A percentile compares a stretch with the other conserved stretches of the same genome.
Conservation (phyloP, 1,140 invertebrate species). For the Drosophila ohnishii region DNA sequence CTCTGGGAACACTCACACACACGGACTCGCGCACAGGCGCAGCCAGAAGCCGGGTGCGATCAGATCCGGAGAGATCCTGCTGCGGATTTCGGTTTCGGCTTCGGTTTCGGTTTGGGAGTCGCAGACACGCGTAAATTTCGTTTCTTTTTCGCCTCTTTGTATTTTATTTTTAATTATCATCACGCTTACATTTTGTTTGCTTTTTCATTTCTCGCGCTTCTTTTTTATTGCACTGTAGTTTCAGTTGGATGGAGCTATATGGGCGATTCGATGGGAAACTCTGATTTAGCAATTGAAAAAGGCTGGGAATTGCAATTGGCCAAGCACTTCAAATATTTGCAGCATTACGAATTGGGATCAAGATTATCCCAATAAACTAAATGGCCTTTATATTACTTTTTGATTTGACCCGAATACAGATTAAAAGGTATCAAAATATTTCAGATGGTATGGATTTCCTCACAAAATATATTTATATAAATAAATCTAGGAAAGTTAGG, state of each 20-base stretch:
- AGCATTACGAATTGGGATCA: constrained; percentile 1
- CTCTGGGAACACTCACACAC: constrained; percentile 43
- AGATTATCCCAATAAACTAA: not conserved
- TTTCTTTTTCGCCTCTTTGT: constrained; percentile 37
- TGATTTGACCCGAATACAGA: not conserved
- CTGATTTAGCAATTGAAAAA: constrained; percentile 45
- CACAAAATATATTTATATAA: not conserved
- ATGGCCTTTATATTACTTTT: not conserved
- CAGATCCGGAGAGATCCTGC: constrained; percentile 49
- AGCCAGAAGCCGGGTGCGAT: constrained; percentile 53
- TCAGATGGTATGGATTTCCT: not conserved
- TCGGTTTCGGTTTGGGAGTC: constrained; percentile 21
- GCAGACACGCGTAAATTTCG: constrained; percentile 49
- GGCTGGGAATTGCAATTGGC: constrained; percentile 15
- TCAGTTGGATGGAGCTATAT: constrained; percentile 34
- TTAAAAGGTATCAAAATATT: not conserved
- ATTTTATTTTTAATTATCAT: constrained; percentile 62
- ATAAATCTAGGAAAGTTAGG: not conserved
- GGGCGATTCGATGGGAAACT: constrained; percentile 33
- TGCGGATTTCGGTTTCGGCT: constrained; percentile 35
- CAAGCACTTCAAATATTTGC: not conserved
- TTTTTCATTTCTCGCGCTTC: constrained; percentile 46
- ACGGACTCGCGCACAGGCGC: constrained; percentile 18
- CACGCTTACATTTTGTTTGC: constrained; percentile 69
- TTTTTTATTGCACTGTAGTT: constrained; percentile 59